Evolutionary conservation across 2,888 invertebrate species (phyloP).

Genomic region (Oscheius myriophilus): DNA sequence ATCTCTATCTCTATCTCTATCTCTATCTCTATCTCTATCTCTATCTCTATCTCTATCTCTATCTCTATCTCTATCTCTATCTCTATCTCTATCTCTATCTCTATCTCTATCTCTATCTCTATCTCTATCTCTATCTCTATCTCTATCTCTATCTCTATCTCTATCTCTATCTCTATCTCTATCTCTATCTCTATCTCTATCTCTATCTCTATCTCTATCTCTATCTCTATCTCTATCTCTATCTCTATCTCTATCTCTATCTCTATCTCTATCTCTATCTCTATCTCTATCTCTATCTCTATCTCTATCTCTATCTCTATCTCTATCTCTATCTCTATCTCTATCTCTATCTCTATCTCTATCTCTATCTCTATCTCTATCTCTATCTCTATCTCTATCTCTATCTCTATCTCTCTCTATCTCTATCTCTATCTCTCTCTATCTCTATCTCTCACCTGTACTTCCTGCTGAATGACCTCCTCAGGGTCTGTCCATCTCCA

Average conservation of each 20-base stretch:
- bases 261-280: neutral
- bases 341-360: too few relatives aligned
- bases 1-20: neutral
- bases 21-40: neutral
- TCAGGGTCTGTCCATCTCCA: constrained; percentile 48
- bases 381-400: neutral
- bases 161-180: neutral
- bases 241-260: neutral
- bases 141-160: too few relatives aligned
- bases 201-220: too few relatives aligned
- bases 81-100: neutral
- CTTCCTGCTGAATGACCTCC: constrained; percentile 49
- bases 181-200: neutral
- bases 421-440: too few relatives aligned
- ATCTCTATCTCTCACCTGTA: constrained; percentile 19
- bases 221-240: neutral
- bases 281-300: too few relatives aligned
- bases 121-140: too few relatives aligned
- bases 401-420: neutral
- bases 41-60: neutral
- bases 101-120: neutral
- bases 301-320: neutral
- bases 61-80: too few relatives aligned
- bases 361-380: neutral
- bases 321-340: neutral